Percentiles rank a stretch among this genome's conserved stretches.
phyloP scores from a whole-genome alignment of 2,888 invertebrate species.

The Taphrorychus bicolor region DNA sequence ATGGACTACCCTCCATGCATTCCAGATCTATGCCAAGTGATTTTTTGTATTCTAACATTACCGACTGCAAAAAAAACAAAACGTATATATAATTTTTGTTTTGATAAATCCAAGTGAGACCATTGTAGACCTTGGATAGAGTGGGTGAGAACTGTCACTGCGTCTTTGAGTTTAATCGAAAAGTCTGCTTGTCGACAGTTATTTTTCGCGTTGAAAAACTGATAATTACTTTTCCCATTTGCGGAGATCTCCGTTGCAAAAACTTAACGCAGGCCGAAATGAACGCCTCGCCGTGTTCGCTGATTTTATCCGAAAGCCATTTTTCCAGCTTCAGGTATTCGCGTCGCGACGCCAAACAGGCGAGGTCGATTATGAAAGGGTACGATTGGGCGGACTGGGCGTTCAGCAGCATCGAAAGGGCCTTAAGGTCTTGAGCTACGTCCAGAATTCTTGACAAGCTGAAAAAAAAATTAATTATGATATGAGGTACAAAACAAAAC shows the following conservation, averaged over 20 bases:
- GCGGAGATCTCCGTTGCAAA: constrained; percentile 88
- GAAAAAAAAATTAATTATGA: background rate
- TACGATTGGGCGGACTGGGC: constrained; percentile 80
- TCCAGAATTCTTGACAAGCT: constrained; percentile 90
- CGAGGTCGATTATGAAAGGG: constrained; percentile 97
- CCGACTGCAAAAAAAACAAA: too few relatives aligned
- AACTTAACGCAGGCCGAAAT: constrained; percentile 87
- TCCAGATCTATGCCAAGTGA: too few relatives aligned
- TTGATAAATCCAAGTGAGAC: too few relatives aligned
- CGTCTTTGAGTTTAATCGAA: too few relatives aligned
- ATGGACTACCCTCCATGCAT: too few relatives aligned
- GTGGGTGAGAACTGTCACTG: too few relatives aligned
- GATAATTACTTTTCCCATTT: constrained; percentile 65
- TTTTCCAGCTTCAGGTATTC: constrained; percentile 98
- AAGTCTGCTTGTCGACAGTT: too few relatives aligned
- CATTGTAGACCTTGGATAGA: too few relatives aligned
- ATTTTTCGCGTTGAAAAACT: too few relatives aligned
- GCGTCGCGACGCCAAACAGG: constrained; percentile 94
- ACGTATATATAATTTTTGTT: too few relatives aligned
- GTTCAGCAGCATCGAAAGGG: constrained; percentile 88
- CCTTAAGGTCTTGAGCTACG: constrained; percentile 94
- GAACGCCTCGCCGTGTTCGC: constrained; percentile 93
- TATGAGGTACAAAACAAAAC: background rate
- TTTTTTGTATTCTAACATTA: too few relatives aligned
- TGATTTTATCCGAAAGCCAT: constrained; percentile 96